These are phyloP conservation scores for Lepidonotus clava DNA, from an alignment of 2,888 invertebrate genomes.

Conservation along the genomic window DNA sequence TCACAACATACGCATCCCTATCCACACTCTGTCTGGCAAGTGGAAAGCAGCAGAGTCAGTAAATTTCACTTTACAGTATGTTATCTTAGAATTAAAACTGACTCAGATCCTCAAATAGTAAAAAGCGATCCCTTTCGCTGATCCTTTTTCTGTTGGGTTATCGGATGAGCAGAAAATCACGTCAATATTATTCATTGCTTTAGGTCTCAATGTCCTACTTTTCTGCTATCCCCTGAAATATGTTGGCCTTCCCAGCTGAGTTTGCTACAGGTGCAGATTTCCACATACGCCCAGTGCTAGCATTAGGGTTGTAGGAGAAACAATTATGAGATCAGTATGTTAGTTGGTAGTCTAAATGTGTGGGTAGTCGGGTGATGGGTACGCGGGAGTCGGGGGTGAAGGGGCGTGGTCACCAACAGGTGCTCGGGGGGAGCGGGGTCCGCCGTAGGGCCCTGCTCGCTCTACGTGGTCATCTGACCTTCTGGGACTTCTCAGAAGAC, in stretches of 20 bases:
- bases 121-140: neutral
- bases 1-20: neutral
- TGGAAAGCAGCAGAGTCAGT: neutral
- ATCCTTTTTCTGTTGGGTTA: neutral
- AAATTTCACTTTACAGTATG: neutral
- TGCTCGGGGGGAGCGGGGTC: too few species aligned
- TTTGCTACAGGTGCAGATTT: neutral
- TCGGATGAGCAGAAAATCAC: constrained; percentile 39
- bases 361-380: neutral
- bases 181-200: constrained; percentile 38
- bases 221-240: neutral
- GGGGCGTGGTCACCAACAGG: constrained; percentile 40
- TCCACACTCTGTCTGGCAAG: neutral
- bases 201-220: neutral
- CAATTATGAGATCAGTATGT: too few species aligned
- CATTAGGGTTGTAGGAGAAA: too few species aligned
- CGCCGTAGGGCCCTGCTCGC: too few species aligned
- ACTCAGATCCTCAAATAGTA: neutral
- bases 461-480: too few species aligned
- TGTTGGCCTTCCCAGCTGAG: too few species aligned
- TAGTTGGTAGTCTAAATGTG: too few species aligned
- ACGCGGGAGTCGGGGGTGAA: neutral
- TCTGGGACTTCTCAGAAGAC: too few species aligned
- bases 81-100: neutral
- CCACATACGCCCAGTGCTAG: too few species aligned